Percentiles rank a stretch among this genome's conserved stretches.
phyloP scores from a whole-genome alignment of 2,888 invertebrate genomes.

The Eilema caniola region DNA sequence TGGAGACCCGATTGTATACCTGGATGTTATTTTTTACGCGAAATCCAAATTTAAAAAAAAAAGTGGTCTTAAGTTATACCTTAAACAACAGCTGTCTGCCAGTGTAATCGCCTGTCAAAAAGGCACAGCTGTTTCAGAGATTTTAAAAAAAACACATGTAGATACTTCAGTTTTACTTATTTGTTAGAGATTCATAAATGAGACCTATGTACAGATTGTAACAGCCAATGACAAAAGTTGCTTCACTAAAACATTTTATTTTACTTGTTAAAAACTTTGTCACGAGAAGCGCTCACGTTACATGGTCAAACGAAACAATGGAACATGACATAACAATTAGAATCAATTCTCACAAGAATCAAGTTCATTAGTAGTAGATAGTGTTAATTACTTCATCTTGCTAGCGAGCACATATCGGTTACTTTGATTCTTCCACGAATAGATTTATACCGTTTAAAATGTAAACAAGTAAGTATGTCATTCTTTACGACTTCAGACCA shows the following conservation, averaged over 20 bases:
- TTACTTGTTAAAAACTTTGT: not conserved
- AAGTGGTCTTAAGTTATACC: too few species aligned
- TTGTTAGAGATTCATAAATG: not conserved
- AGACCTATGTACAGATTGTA: not conserved
- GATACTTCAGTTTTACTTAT: too few species aligned
- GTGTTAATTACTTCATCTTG: not conserved
- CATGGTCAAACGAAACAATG: not conserved
- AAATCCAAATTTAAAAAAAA: too few species aligned
- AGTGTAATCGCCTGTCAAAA: too few species aligned
- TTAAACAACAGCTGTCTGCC: too few species aligned
- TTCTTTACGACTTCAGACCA: not conserved
- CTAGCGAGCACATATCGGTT: not conserved
- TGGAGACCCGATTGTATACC: too few species aligned
- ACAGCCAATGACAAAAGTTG: not conserved
- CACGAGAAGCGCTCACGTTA: constrained; percentile 3
- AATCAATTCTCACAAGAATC: not conserved
- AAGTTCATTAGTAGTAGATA: constrained; percentile 4
- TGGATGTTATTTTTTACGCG: too few species aligned
- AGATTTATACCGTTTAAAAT: not conserved
- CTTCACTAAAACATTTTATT: not conserved
- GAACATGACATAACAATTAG: constrained; percentile 4
- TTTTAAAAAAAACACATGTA: too few species aligned
- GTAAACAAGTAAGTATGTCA: not conserved
- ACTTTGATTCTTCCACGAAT: not conserved
- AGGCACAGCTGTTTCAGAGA: too few species aligned